Base-by-base conservation (phyloP, 2,113 vertebrate species). In the Ameiurus melas region DNA sequence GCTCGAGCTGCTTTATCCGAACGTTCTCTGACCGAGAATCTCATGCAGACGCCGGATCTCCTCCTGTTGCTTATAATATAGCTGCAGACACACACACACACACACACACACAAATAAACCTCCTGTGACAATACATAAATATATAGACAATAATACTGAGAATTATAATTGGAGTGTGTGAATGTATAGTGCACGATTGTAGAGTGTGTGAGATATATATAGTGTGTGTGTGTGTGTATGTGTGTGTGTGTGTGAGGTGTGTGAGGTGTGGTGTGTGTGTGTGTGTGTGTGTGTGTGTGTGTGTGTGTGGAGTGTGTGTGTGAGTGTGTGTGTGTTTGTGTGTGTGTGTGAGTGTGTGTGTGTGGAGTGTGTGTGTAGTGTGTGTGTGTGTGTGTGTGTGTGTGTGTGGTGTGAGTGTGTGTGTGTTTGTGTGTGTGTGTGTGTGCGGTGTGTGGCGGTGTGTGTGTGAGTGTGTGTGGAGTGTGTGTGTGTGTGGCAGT, bases 31-130 rank as follows among this genome's bases (percentile, higher is more conserved):
- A 82, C 92, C 94, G 60, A 99, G 3, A 77, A 97, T 64, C 66
- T 97, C 97, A 75, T 94, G 94, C 84, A 99, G 95, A 85, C 95
- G 95, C 16, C 96, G 95, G 92, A 99, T 99, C 92, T 99, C 98
- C 66, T 98, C 97, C 94, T 97, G 97, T 89, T 99, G 98, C 83
- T 95, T 96, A 90, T 97, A 97, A 92, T 96, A 98, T 95, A 97
- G 96, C 92, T 96, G 94, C 43, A 97, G 80, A 89, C n/a, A 53
- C 81, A 86, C 60, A 90, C 84, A 85, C 51, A 25, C n/a, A 82
- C 81, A 64, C 39, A 88, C 79, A 36, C 79, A 81, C 43, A 51
- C 75, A 1, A 19, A 4, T 71, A 71, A 71, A 73, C 70, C 10
- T 43, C 36, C 25, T 71, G 68, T 51, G 4, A 51, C 22, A 47